phyloP scores from a whole-genome alignment of 2,113 vertebrate genomes.

The Bubo scandiacus region DNA sequence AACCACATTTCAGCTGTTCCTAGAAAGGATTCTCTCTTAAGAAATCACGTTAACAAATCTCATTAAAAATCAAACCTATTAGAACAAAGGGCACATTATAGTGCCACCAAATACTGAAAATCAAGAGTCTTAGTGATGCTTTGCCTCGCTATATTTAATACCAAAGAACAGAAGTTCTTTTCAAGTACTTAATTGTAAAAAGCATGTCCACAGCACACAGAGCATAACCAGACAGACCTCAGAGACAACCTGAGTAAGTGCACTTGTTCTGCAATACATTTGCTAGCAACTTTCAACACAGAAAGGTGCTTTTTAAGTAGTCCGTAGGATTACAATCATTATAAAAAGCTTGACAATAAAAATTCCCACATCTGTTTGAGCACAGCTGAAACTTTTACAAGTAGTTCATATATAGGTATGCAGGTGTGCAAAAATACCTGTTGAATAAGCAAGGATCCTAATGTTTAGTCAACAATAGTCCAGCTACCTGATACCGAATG shows the following conservation, averaged over 20 bases:
- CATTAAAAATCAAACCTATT: background rate
- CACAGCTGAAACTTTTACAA: background rate
- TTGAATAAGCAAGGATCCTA: background rate
- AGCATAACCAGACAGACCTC: background rate
- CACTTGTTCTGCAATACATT: background rate
- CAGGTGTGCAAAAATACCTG: background rate
- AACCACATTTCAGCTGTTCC: background rate
- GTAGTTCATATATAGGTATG: background rate
- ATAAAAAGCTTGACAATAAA: background rate
- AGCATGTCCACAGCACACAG: background rate
- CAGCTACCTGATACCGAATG: background rate
- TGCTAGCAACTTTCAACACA: background rate
- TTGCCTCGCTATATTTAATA: background rate
- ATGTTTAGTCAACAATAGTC: background rate
- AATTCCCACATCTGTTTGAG: background rate
- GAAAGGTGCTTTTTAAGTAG: background rate
- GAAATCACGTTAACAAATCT: background rate
- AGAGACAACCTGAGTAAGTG: background rate
- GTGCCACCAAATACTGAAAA: background rate
- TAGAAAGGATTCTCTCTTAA: background rate
- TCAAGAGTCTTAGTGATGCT: background rate
- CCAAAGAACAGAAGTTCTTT: background rate
- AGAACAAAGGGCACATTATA: background rate
- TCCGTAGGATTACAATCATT: background rate
- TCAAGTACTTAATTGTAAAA: background rate